Evolutionary conservation across 2,113 vertebrate genomes (phyloP).

Genomic region (Pithys albifrons): DNA sequence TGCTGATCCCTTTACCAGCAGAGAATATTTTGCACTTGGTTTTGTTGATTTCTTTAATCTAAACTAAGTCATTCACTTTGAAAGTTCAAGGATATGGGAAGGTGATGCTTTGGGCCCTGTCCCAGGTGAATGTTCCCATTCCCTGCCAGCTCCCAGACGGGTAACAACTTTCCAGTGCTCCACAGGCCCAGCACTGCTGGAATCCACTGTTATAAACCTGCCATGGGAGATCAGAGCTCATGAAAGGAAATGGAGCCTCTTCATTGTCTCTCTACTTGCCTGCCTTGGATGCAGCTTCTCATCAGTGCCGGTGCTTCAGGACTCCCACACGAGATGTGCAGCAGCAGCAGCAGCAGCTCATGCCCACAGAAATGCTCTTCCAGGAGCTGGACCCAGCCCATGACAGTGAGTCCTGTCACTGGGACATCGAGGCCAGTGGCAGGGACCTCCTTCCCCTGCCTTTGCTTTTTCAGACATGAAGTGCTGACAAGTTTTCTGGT

Average conservation of each 20-base stretch:
- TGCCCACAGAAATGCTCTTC: neutral
- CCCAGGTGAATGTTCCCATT: slow-evolving; percentile 33
- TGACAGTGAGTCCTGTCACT: neutral
- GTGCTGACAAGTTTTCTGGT: neutral
- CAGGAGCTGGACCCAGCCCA: neutral
- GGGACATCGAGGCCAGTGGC: neutral
- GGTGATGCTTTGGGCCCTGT: neutral
- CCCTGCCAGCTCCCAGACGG: slow-evolving; percentile 9
- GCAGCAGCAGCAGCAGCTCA: neutral
- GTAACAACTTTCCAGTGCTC: neutral
- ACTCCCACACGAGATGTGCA: neutral
- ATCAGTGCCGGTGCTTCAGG: neutral
- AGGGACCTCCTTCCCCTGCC: neutral
- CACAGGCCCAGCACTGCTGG: neutral
- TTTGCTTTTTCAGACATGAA: neutral
- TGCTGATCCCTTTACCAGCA: neutral
- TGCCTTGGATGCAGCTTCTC: slow-evolving; percentile 29
- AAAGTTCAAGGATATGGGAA: slow-evolving; percentile 42
- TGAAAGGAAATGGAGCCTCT: slow-evolving; percentile 13
- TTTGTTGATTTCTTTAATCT: slow-evolving; percentile 57
- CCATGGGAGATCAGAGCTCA: neutral
- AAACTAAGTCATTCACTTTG: slow-evolving; percentile 56
- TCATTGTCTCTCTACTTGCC: slow-evolving; percentile 32
- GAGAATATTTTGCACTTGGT: slow-evolving; percentile 13
- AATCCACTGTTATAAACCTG: slow-evolving; percentile 46